Evolutionary conservation across 2,113 vertebrate genomes (phyloP), one percentile per base, ranked within the genome.

Genomic region (Carassius gibelio): DNA sequence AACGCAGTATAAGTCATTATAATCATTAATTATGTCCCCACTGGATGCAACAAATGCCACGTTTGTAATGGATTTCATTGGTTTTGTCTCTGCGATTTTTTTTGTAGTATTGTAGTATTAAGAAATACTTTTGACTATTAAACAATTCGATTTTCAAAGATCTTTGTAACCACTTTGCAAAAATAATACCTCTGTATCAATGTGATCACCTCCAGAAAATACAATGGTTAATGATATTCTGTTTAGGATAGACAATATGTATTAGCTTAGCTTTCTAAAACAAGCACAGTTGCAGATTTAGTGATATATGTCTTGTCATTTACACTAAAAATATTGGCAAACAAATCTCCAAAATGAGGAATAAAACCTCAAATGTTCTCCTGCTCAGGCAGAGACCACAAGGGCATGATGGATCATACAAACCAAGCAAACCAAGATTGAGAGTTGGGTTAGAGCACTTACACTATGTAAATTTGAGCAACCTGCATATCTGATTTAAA

Each of bases 401-500:
- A 62, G 45, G n/a, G 23, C 11, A 52, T 66, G 4, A 66, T 48
- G 79, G 17, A 68, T 30, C 38, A 66, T 30, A 64, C 57, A 81
- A 81, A 81, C 79, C 61, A 81, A 81, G 36, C 78, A 48, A 81
- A 81, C 8, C 36, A 23, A 42, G n/a, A 8, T 30, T 34, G 61
- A 81, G 9, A 52, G 59, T 13, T 62, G 38, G 21, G 11, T 17
- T 26, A 17, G 3, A 78, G 3, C 77, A 64, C 38, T 30, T 79
- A 23, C 34, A 42, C 10, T 42, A 81, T 62, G 23, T 45, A 81
- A 42, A 81, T 80, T 61, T 62, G 36, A 15, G 45, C 42, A 80
- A 52, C 79, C 42, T 50, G 61, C 30, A 68, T 42, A 81, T 81
- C 68, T 81, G 61, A 68, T 21, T 81, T 3, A 68, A 81, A 30